These are phyloP conservation scores for Myotis brandtii DNA, from an alignment of 2,113 vertebrate species.

Conservation along the genomic window DNA sequence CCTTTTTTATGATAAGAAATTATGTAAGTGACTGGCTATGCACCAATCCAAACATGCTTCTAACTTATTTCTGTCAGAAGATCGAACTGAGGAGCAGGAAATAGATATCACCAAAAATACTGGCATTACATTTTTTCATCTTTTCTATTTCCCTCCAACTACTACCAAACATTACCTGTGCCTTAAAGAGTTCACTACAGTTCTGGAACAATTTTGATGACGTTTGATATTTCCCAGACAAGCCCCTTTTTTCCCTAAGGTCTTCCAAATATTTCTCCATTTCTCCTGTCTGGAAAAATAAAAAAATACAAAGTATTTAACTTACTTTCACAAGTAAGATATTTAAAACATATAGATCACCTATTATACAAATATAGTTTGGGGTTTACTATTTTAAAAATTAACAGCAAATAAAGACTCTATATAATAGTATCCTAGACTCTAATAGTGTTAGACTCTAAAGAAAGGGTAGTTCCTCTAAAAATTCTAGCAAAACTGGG, in stretches of 20 bases:
- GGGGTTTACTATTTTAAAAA: constrained; percentile 39
- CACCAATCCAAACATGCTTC: constrained; percentile 11
- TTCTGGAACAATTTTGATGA: constrained; percentile 88
- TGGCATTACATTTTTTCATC: neutral
- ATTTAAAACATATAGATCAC: neutral
- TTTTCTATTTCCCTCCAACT: neutral
- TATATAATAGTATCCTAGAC: neutral
- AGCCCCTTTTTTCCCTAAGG: constrained; percentile 89
- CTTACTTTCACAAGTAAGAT: constrained; percentile 12
- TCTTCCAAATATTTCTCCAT: constrained; percentile 89
- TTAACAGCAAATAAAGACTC: constrained; percentile 13
- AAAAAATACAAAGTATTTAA: constrained; percentile 30
- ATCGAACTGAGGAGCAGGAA: neutral
- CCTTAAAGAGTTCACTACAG: constrained; percentile 91
- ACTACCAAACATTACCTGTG: constrained; percentile 88
- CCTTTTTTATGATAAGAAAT: neutral
- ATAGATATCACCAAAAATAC: neutral
- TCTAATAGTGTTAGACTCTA: neutral
- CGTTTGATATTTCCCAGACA: constrained; percentile 93
- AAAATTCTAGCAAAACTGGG: neutral
- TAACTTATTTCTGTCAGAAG: constrained; percentile 30
- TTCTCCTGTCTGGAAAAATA: constrained; percentile 89
- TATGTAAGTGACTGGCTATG: neutral
- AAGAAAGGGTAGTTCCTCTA: constrained; percentile 20
- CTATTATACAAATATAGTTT: neutral